Evolutionary conservation across 2,888 invertebrate species (phyloP).

Genomic region (Byasa hedistus): DNA sequence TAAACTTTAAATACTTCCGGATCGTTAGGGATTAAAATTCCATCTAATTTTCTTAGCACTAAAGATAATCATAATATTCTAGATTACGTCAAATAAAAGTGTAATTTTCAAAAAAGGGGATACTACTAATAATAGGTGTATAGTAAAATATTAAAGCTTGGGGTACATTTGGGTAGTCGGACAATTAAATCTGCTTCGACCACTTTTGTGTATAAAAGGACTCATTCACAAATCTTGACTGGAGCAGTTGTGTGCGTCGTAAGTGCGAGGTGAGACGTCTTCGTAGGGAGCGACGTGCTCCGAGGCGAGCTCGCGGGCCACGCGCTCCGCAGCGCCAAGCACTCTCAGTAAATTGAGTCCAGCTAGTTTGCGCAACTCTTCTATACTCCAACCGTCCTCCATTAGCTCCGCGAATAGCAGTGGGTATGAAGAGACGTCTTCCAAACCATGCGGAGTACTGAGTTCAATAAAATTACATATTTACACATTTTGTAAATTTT

Average conservation of each 20-base stretch:
- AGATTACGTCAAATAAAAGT: slow-evolving; percentile 22
- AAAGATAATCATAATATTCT: slow-evolving; percentile 14
- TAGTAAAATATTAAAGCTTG: slow-evolving; percentile 51
- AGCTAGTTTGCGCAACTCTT: slow-evolving; percentile 87
- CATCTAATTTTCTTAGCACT: slow-evolving; percentile 8
- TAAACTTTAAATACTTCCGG: neutral
- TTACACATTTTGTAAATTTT: too few relatives aligned
- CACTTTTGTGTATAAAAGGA: slow-evolving; percentile 14
- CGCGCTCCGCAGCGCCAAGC: slow-evolving; percentile 84
- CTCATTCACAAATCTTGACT: slow-evolving; percentile 77
- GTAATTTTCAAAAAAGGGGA: slow-evolving; percentile 30
- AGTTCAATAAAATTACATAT: slow-evolving; percentile 27
- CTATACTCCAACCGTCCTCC: slow-evolving; percentile 88
- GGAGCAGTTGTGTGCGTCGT: slow-evolving; percentile 82
- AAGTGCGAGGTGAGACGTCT: slow-evolving; percentile 81
- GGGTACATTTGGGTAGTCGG: slow-evolving; percentile 38
- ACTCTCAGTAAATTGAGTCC: slow-evolving; percentile 88
- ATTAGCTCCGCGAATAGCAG: slow-evolving; percentile 88
- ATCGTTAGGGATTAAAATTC: slow-evolving; percentile 1
- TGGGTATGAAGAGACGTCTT: slow-evolving; percentile 90
- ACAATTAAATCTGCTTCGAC: slow-evolving; percentile 27
- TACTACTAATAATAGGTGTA: slow-evolving; percentile 30
- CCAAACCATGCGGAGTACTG: slow-evolving; percentile 90
- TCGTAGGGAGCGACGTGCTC: slow-evolving; percentile 87
- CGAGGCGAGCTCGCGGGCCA: slow-evolving; percentile 85